phyloP scores from a whole-genome alignment of 2,888 invertebrate genomes.

The Idaea straminata region DNA sequence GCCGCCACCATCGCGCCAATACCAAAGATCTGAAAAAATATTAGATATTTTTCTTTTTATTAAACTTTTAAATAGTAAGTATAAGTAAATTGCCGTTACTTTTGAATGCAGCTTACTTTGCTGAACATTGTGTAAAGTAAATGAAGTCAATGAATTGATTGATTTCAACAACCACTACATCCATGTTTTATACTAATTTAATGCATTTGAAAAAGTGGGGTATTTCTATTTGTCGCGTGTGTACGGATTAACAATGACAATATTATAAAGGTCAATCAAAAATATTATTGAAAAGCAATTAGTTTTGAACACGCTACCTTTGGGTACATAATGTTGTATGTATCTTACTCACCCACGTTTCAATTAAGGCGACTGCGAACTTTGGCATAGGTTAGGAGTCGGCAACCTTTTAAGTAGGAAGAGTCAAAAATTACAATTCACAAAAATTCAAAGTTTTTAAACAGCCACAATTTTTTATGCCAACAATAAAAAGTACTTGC shows the following conservation, averaged over 20 bases:
- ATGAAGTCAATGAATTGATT: neutral
- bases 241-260: neutral
- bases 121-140: constrained; percentile 42
- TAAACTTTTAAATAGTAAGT: constrained; percentile 13
- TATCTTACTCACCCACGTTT: too few species aligned
- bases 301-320: neutral
- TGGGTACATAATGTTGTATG: neutral
- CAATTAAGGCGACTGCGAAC: too few species aligned
- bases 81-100: constrained; percentile 57
- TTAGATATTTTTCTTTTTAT: neutral
- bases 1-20: constrained; percentile 62
- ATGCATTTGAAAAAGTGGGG: neutral
- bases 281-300: neutral
- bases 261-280: neutral
- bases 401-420: too few species aligned
- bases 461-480: too few species aligned
- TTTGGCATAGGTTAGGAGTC: too few species aligned
- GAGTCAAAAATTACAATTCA: too few species aligned
- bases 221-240: neutral
- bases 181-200: neutral
- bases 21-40: constrained; percentile 56
- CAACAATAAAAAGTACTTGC: too few species aligned
- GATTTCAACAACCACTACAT: neutral
- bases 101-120: constrained; percentile 44
- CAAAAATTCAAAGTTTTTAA: too few species aligned